Percentiles rank a stretch among this genome's conserved stretches.
Conservation (phyloP, 2,888 invertebrate genomes). For the Parnassius glacialis region DNA sequence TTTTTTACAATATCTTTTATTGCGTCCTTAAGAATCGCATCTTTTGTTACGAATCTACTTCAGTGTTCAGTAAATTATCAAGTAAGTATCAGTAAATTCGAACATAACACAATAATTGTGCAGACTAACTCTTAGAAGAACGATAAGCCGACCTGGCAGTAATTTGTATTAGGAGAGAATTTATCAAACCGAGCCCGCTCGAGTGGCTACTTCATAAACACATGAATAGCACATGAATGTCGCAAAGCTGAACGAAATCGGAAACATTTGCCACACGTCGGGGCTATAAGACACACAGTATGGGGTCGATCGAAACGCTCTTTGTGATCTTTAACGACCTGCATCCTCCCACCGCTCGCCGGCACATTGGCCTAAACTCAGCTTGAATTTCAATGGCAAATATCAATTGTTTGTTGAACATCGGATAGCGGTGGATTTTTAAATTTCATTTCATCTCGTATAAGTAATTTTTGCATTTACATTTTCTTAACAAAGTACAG, state of each 20-base stretch:
- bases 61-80: too few relatives aligned
- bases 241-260: constrained; percentile 47
- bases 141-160: constrained; percentile 1
- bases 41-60: background rate
- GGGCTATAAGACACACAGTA: constrained; percentile 45
- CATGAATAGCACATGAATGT: constrained; percentile 26
- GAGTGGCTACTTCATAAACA: constrained; percentile 11
- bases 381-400: constrained; percentile 65
- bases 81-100: background rate
- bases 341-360: constrained; percentile 20
- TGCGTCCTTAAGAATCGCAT: too few relatives aligned
- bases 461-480: too few relatives aligned
- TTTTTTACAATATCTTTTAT: too few relatives aligned
- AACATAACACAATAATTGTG: constrained; percentile 6
- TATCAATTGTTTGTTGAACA: constrained; percentile 54
- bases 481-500: too few relatives aligned
- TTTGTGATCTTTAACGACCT: constrained; percentile 50
- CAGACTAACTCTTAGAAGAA: background rate
- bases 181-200: constrained; percentile 1
- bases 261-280: constrained; percentile 40
- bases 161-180: constrained; percentile 6
- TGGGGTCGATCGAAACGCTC: constrained; percentile 52
- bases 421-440: constrained; percentile 16
- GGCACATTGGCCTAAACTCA: constrained; percentile 43
- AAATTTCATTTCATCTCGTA: constrained; percentile 2